phyloP scores from a whole-genome alignment of 2,113 vertebrate genomes.

The Sturnus vulgaris region DNA sequence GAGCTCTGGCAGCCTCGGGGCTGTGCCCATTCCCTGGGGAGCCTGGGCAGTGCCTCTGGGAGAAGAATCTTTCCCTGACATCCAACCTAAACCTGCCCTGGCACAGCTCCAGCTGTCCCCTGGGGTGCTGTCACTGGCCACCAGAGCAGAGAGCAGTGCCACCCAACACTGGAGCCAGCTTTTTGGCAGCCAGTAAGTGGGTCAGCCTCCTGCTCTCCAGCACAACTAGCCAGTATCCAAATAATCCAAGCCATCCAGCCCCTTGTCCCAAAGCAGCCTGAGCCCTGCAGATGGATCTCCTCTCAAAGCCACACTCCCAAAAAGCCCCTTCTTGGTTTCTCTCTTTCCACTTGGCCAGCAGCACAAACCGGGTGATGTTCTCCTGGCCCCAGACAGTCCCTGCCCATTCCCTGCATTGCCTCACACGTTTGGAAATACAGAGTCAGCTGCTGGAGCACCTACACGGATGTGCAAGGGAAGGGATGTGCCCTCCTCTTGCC shows the following conservation, averaged over 20 bases:
- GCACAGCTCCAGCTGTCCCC: rapidly evolving
- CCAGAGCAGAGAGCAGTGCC: neutral
- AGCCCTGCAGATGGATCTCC: neutral
- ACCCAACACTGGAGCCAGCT: rapidly evolving
- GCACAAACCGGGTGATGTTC: neutral
- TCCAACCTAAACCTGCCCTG: neutral
- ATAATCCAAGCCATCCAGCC: neutral
- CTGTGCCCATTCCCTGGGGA: neutral
- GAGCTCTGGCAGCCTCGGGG: neutral
- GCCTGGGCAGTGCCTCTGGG: neutral
- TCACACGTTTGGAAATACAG: neutral
- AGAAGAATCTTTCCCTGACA: neutral
- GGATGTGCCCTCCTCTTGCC: neutral
- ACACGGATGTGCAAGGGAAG: neutral
- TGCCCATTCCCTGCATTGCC: neutral
- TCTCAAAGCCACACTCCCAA: neutral
- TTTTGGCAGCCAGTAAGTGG: neutral
- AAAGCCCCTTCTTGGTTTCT: neutral
- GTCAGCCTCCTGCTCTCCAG: neutral
- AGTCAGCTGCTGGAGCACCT: neutral
- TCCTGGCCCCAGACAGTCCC: neutral
- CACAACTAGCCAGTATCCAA: neutral
- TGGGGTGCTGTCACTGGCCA: neutral
- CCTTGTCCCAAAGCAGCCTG: neutral
- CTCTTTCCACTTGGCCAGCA: neutral